Conservation (phyloP, 1,140 invertebrate genomes). For the Neodiprion fabricii region DNA sequence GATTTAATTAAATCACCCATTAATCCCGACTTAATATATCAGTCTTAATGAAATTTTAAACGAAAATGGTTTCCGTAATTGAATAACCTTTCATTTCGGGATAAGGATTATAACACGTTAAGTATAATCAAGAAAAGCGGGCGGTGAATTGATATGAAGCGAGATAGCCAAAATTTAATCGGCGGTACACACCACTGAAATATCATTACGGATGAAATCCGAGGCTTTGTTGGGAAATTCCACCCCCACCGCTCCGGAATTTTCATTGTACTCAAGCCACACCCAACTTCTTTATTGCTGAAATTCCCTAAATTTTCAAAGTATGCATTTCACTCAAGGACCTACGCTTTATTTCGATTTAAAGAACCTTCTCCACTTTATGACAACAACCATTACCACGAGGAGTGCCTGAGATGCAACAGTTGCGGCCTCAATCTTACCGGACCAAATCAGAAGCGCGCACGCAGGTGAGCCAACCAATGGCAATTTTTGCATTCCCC, state of each 20-base stretch:
- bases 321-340: background rate
- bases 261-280: background rate
- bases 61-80: background rate
- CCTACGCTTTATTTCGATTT: slow-evolving; percentile 45
- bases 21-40: background rate
- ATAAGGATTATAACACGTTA: too few relatives aligned
- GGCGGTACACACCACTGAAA: background rate
- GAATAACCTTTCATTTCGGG: too few relatives aligned
- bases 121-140: too few relatives aligned
- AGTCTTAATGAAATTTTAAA: background rate
- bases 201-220: slow-evolving; percentile 2
- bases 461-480: slow-evolving; percentile 56
- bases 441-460: slow-evolving; percentile 86
- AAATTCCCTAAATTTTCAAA: background rate
- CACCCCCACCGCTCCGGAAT: background rate
- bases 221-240: background rate
- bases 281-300: slow-evolving; percentile 1
- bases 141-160: background rate
- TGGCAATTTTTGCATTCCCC: background rate
- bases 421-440: slow-evolving; percentile 91
- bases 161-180: background rate
- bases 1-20: slow-evolving; percentile 7
- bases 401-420: slow-evolving; percentile 94
- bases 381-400: slow-evolving; percentile 95
- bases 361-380: slow-evolving; percentile 88